Percentiles rank a stretch among this genome's conserved stretches.
These are phyloP conservation scores for Junonia oenone DNA, from an alignment of 2,888 invertebrate genomes.

Conservation along the genomic window DNA sequence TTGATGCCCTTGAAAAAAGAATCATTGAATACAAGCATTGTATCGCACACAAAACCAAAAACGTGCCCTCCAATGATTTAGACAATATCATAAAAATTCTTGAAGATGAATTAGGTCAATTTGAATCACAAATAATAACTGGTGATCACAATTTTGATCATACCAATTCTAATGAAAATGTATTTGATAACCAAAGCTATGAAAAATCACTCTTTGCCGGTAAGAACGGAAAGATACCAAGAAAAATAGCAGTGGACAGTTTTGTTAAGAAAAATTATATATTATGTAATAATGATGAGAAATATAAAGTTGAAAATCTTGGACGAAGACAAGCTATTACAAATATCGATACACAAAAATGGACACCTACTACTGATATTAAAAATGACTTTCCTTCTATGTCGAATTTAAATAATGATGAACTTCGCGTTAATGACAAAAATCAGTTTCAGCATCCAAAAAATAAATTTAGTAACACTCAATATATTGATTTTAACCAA, in stretches of 20 bases:
- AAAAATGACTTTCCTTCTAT: constrained; percentile 10
- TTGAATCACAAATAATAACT: constrained; percentile 32
- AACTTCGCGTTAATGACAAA: constrained; percentile 19
- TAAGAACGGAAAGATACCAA: constrained; percentile 39
- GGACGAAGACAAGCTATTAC: constrained; percentile 48
- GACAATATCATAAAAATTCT: constrained; percentile 62
- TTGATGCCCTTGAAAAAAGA: constrained; percentile 46
- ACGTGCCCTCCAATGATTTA: constrained; percentile 47
- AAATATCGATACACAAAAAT: constrained; percentile 45
- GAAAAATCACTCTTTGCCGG: constrained; percentile 30
- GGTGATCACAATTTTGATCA: constrained; percentile 21
- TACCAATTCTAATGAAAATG: constrained; percentile 26
- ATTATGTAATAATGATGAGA: constrained; percentile 38
- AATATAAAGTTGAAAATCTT: constrained; percentile 41
- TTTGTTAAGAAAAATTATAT: constrained; percentile 43
- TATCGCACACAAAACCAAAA: constrained; percentile 37
- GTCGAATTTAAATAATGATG: constrained; percentile 4
- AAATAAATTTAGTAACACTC: constrained; percentile 41
- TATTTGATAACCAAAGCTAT: constrained; percentile 20
- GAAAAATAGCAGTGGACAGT: constrained; percentile 46
- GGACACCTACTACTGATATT: constrained; percentile 32
- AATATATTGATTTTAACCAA: constrained; percentile 40
- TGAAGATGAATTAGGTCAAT: constrained; percentile 58
- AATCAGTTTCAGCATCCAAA: constrained; percentile 26
- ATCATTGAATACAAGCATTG: constrained; percentile 45